Base-by-base conservation (phyloP, 2,113 vertebrate species). In the Laticauda colubrina region DNA sequence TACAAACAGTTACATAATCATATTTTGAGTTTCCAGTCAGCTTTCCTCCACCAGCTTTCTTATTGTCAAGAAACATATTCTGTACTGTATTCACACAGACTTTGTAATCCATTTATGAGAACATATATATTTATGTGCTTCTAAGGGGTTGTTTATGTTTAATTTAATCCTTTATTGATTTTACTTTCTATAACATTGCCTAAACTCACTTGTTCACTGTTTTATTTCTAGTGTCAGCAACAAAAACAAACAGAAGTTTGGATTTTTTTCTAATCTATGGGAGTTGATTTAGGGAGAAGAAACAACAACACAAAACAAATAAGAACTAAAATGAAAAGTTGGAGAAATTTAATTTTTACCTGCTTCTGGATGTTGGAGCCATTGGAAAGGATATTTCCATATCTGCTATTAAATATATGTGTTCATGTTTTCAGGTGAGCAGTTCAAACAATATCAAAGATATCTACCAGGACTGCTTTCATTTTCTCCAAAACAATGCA, bases 1-100 rank as follows among this genome's bases (percentile, higher is more conserved):
- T 93, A 92, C 92, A 87, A 91, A 91, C 75, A 23, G 94, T 94
- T 95, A 92, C 94, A 85, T 89, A 95, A 91, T 89, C 8, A 93
- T 69, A 81, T 92, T 56, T 69, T 61, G 4, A 93, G 34, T 53
- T 34, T 20, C 56, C 75, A 56, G 90, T 39, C 92, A 26, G 18
- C 91, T 54, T 88, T 0, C 2, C 85, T 87, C 54, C 92, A 81
- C 87, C 0, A 0, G 55, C 34, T 93, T 93, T 85, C 0, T 0
- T 57, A 39, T 90, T 26, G 53, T 75, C 45, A 56, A 57, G 75
- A 92, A 69, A 95, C n/a, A 87, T 64, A 20, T 4, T 29, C 59
- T 53, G 23, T 7, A 26, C 15, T 48, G n/a, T 1, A 56, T 34
- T 21, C 26, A 0, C 1, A n/a, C 7, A 0, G 14, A 87, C 39